Evolutionary conservation across 2,113 vertebrate genomes (phyloP), one percentile per base, ranked within the genome.

Genomic region (Cardinalis cardinalis): DNA sequence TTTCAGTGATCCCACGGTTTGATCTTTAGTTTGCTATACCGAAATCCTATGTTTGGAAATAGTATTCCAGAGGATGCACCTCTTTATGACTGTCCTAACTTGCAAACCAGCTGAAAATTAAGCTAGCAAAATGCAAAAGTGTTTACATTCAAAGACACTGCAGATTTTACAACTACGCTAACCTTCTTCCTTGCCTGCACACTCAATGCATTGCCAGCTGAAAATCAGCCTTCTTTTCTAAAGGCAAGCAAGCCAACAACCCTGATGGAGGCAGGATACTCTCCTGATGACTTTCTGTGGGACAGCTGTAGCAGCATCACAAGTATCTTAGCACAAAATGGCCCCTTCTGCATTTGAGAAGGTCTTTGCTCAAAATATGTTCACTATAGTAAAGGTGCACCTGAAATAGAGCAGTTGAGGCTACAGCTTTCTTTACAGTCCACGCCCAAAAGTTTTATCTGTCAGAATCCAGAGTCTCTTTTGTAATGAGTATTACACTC

Each of bases 151-250:
- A 17, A 53, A 91, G 49, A 53, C 21, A 49, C 20, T 23, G 59
- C 34, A 36, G 34, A 34, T 73, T 61, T 81, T n/a, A 44, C 1
- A 2, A 19, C 46, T 44, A 4, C 0, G 0, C 14, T 23, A 31
- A 65, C 46, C 34, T 36, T 38, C 43, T 26, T 61, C 78, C 38
- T 61, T 29, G n/a, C 38, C 83, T 21, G 43, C 20, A 18, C 4
- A 0, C 38, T 76, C 38, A 4, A 17, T 48, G 73, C 58, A 26
- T 1, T 29, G 2, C 28, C 1, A 1, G 48, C 70, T 41, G 40
- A 90, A 87, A 84, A 72, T 0, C 44, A 90, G 19, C 23, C 9
- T 74, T 25, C 52, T 71, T 87, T 87, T 20, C 70, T 41, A 34
- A 40, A 63, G 75, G 31, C 53, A 58, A 60, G 9, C 48, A 80